phyloP scores from a whole-genome alignment of 2,113 vertebrate genomes.

The Mesitornis unicolor region DNA sequence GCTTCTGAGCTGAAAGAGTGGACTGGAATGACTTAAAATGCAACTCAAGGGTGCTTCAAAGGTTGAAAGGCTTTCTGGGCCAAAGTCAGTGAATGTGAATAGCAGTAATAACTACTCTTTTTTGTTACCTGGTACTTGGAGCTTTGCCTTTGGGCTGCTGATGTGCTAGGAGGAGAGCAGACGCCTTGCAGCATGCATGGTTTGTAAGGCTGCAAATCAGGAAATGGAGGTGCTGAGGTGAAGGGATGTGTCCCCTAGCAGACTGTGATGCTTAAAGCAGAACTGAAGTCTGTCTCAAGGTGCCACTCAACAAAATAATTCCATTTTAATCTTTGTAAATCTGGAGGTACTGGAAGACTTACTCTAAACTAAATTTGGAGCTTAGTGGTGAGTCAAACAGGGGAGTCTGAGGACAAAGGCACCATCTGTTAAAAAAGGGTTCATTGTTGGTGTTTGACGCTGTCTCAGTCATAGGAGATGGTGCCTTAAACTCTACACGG shows the following conservation, averaged over 20 bases:
- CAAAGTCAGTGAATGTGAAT: conserved; percentile 10
- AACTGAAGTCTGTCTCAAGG: not conserved
- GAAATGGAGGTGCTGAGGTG: not conserved
- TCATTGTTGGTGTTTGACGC: not conserved
- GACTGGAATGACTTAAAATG: conserved; percentile 17
- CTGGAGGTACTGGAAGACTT: not conserved
- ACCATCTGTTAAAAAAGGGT: not conserved
- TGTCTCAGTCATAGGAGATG: not conserved
- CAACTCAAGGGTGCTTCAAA: conserved; percentile 8
- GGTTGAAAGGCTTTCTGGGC: conserved; percentile 27
- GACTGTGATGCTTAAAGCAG: not conserved
- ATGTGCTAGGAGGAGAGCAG: not conserved
- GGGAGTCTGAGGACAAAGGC: not conserved
- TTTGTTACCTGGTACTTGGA: not conserved
- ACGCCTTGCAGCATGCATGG: not conserved
- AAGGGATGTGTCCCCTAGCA: not conserved
- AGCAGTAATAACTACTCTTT: not conserved
- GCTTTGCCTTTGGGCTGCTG: not conserved
- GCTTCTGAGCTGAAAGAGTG: conserved; percentile 22
- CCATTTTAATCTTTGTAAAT: not conserved
- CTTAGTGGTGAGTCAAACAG: not conserved
- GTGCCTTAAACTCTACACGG: not conserved
- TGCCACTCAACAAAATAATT: not conserved
- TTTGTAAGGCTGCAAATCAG: not conserved
- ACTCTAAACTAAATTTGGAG: not conserved